Base-by-base conservation (phyloP, 2,888 invertebrate genomes). In the Dicycla oo region DNA sequence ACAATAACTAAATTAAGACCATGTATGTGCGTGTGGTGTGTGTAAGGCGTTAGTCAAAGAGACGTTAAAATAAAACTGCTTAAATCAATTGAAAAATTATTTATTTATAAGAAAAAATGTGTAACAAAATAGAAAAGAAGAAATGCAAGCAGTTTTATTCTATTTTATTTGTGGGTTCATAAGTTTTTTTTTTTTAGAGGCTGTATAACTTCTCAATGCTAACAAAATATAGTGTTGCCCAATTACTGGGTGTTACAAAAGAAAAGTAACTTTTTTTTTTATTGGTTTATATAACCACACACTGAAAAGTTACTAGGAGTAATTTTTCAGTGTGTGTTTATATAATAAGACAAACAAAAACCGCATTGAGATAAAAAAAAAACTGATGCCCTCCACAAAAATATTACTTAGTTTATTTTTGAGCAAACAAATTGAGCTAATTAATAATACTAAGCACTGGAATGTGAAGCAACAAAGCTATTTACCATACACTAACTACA, bases 41-140 rank as follows among this genome's bases (percentile, higher is more conserved):
- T 53, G 62, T 30, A 13, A 47, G 34, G 26, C 18, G 38, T 78
- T 82, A 80, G 58, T 53, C 0, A 34, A 26, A 40, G 7, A 73
- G 23, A 60, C 20, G 83, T 89, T 83, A 86, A 89, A 93, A 92
- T 91, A 91, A 93, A 92, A 93, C 91, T 92, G 91, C 54, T 54
- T 30, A 26, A 30, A 54, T 26, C 26, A 54, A 53, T 26, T 20
- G 2, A 7, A 45, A 20, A 45, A 45, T 20, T 0, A 18, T 84
- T 80, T 83, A 82, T 80, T 86, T 60, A 18, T 68, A 71, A 77
- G 18, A 70, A 78, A 69, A 54, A 72, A n/a, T n/a, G 0, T 62
- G 1, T 51, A 68, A 75, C 54, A 79, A 76, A 69, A 51, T 54
- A 62, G 58, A 67, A 65, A 58, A 70, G 23, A 70, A 77, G 34